phyloP scores from a whole-genome alignment of 1,140 invertebrate genomes.

The Episyrphus balteatus region DNA sequence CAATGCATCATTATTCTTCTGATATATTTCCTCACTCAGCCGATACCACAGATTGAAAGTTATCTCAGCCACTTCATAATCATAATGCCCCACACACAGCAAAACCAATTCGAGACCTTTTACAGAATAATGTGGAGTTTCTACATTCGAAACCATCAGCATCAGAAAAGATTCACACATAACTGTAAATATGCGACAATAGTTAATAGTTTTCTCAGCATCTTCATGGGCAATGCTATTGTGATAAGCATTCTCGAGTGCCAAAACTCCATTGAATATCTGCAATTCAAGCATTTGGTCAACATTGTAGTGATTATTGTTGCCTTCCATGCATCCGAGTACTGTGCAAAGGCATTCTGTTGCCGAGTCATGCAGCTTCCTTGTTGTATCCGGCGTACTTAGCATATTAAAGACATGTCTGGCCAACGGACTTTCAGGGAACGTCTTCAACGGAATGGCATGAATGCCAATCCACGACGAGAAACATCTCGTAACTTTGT shows the following conservation, averaged over 20 bases:
- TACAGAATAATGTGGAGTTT: constrained; percentile 65
- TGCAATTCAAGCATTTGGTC: constrained; percentile 53
- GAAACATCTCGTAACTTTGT: constrained; percentile 62
- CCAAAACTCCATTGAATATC: constrained; percentile 70
- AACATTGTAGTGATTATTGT: constrained; percentile 45
- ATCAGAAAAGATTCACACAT: constrained; percentile 82
- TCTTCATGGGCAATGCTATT: constrained; percentile 87
- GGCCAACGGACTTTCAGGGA: constrained; percentile 56
- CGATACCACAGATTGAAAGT: constrained; percentile 97
- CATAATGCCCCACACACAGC: constrained; percentile 89
- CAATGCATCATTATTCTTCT: constrained; percentile 67
- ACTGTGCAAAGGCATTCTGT: constrained; percentile 85
- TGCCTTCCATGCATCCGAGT: constrained; percentile 65
- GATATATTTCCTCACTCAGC: constrained; percentile 87
- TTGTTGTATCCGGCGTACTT: constrained; percentile 49
- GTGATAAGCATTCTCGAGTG: constrained; percentile 79
- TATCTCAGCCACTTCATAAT: constrained; percentile 95
- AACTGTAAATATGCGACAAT: constrained; percentile 91
- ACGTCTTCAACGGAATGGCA: constrained; percentile 52
- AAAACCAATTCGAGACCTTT: constrained; percentile 81
- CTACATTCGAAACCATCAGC: constrained; percentile 56
- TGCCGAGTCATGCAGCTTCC: constrained; percentile 76
- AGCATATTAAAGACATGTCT: constrained; percentile 58
- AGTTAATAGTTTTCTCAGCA: constrained; percentile 81
- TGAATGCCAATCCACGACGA: constrained; percentile 67